Evolutionary conservation across 2,797 vertebrate species (phyloP).

Genomic region (Rousettus madagascariensis): DNA sequence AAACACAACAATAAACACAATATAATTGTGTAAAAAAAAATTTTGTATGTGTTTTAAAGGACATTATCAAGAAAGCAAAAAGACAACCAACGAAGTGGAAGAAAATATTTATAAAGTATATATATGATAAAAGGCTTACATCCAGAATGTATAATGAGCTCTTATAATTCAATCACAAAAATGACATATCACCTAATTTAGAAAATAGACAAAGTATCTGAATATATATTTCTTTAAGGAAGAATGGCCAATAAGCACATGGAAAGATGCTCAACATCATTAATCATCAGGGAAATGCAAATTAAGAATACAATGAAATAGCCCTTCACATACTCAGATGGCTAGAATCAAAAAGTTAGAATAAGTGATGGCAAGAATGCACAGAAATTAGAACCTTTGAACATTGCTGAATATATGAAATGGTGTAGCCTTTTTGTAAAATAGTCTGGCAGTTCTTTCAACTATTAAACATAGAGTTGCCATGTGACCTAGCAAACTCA

Average conservation of each 20-base stretch:
- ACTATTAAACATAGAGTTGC: neutral
- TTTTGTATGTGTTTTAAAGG: neutral
- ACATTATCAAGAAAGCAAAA: neutral
- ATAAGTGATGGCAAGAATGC: neutral
- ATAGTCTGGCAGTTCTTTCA: neutral
- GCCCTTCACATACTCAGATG: neutral
- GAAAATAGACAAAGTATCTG: neutral
- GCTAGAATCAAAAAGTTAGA: neutral
- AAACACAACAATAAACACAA: no score
- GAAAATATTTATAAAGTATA: neutral
- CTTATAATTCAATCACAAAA: neutral
- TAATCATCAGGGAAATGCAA: neutral
- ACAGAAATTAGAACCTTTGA: neutral
- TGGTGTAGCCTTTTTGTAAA: neutral
- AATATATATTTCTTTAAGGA: neutral
- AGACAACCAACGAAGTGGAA: neutral
- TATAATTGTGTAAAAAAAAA: no score
- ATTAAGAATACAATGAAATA: neutral
- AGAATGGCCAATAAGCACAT: neutral
- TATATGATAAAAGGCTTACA: neutral
- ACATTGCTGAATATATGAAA: neutral
- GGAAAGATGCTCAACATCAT: neutral
- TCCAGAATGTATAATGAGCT: neutral
- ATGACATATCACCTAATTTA: neutral
- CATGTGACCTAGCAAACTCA: neutral